Evolutionary conservation across 2,797 vertebrate genomes (phyloP).

Genomic region (Propithecus perrieri): DNA sequence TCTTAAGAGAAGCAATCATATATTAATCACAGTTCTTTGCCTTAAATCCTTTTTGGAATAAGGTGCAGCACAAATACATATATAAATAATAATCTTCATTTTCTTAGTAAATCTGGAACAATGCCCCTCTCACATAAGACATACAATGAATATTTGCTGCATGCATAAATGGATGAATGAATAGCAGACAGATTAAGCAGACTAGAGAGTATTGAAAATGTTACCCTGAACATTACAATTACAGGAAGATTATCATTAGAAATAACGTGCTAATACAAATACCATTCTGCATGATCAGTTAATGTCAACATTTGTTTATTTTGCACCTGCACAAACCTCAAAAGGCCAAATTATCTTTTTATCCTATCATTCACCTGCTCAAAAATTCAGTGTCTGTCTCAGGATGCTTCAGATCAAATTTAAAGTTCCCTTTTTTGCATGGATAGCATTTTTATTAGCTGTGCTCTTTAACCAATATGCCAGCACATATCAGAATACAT

Average conservation of each 20-base stretch:
- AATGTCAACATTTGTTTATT: conserved; percentile 66
- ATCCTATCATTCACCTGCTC: conserved; percentile 24
- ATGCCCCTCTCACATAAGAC: background rate
- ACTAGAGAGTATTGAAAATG: background rate
- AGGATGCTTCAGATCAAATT: conserved; percentile 2
- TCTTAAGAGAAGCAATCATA: background rate
- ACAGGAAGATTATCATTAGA: conserved; percentile 60
- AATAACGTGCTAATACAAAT: conserved; percentile 64
- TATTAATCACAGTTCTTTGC: conserved; percentile 24
- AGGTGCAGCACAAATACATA: background rate
- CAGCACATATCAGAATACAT: background rate
- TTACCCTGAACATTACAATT: conserved; percentile 35
- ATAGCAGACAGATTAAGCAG: conserved; percentile 1
- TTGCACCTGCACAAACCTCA: background rate
- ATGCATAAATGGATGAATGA: conserved; percentile 16
- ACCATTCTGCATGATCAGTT: conserved; percentile 50
- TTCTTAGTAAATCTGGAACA: conserved; percentile 49
- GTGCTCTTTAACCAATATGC: background rate
- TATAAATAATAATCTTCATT: conserved; percentile 14
- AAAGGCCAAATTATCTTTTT: conserved; percentile 47
- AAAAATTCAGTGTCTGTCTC: conserved; percentile 23
- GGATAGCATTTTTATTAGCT: conserved; percentile 42
- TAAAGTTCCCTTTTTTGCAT: background rate
- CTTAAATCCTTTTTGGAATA: conserved; percentile 24
- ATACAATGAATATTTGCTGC: conserved; percentile 13